Percentiles rank a stretch among this genome's conserved stretches.
Conservation (phyloP, 2,797 vertebrate species). For the Huso huso region DNA sequence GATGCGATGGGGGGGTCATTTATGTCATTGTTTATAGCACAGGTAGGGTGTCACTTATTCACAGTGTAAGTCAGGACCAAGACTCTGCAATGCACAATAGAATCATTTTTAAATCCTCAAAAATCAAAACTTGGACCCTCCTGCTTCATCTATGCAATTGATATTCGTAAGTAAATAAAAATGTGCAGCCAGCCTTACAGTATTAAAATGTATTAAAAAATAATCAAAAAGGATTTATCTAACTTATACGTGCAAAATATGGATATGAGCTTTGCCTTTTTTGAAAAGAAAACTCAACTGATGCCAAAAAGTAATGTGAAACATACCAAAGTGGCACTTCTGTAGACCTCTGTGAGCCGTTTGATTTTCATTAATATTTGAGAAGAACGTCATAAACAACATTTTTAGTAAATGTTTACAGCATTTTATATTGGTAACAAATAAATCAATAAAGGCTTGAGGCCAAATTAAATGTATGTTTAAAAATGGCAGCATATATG, state of each 20-base stretch:
- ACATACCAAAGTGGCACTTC: conserved; percentile 9
- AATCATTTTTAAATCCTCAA: background rate
- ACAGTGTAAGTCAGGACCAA: no score
- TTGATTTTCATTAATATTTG: conserved; percentile 5
- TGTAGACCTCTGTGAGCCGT: background rate
- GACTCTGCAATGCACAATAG: background rate
- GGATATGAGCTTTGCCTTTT: conserved; percentile 2
- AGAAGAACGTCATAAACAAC: conserved; percentile 2
- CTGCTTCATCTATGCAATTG: background rate
- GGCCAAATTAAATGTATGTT: background rate
- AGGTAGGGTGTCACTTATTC: no score
- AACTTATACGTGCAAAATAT: conserved; percentile 8
- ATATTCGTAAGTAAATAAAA: no score
- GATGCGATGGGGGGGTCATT: no score
- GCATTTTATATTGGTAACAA: background rate
- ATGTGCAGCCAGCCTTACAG: no score
- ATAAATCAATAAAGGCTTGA: background rate
- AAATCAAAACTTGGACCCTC: background rate
- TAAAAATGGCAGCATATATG: background rate
- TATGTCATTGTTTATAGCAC: no score
- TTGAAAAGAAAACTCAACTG: background rate
- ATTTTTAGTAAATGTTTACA: background rate
- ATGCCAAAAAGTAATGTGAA: conserved; percentile 7
- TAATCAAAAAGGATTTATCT: conserved; percentile 2
- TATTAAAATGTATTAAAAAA: background rate